Evolutionary conservation across 2,797 vertebrate species (phyloP), one percentile per base, ranked within the genome.

Genomic region (Sus cebifrons): DNA sequence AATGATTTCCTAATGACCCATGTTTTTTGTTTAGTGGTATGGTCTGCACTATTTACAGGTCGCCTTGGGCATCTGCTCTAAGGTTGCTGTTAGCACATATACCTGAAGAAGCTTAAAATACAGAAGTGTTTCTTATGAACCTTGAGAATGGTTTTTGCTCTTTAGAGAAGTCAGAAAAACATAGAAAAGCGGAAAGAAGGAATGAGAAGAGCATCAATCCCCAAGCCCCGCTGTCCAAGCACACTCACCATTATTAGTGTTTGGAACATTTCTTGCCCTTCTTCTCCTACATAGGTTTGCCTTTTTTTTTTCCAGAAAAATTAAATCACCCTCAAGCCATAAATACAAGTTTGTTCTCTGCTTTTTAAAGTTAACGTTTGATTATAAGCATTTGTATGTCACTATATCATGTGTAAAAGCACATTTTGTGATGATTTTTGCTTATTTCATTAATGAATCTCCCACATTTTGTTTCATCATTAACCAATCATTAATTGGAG

Each of bases 341-440:
- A 93, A 86, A 49, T 56, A 40, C 4, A 58, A 36, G 23, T 86
- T 94, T 73, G 5, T 73, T 40, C 79, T 54, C 62, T 67, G 8
- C 12, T 52, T 91, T 86, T 73, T 54, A 36, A 74, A 89, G 15
- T 85, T 71, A 49, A 36, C 58, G 14, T 60, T 87, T 88, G 21
- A n/a, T 32, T 49, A 58, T 70, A n/a, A 74, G 29, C 5, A 81
- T 84, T 75, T 89, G 68, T 14, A 36, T 84, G 16, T 36, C 60
- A 81, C 12, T 83, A n/a, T 68, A 40, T 77, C 86, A 70, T 79
- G 64, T 93, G 89, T 77, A 65, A 92, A 90, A 73, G 20, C 23
- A 79, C 15, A 75, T 64, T 91, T 88, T 71, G 11, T 77, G 29
- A 36, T 54, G 17, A 56, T 67, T 79, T 21, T 67, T 56, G 2